phyloP scores from a whole-genome alignment of 2,888 invertebrate species.

The Diplolepis rosae region DNA sequence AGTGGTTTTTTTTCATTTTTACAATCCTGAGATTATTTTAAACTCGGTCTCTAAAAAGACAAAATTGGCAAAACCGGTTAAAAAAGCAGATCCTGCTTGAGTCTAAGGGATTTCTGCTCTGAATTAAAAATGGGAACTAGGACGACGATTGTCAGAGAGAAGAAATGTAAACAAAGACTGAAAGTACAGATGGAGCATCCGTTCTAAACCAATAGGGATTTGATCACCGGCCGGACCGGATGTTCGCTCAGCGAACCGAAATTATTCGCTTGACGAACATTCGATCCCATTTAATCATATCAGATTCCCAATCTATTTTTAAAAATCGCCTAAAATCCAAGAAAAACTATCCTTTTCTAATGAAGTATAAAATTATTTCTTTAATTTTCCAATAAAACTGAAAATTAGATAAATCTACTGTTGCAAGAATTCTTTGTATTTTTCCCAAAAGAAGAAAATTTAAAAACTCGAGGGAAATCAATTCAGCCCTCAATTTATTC shows the following conservation, averaged over 20 bases:
- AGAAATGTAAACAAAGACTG: slow-evolving; percentile 25
- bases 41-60: too few species aligned
- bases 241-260: slow-evolving; percentile 28
- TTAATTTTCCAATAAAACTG: neutral
- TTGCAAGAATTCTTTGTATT: neutral
- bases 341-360: too few species aligned
- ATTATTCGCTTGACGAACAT: slow-evolving; percentile 21
- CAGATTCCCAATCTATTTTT: too few species aligned
- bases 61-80: neutral
- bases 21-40: too few species aligned
- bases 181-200: slow-evolving; percentile 28
- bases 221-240: slow-evolving; percentile 22
- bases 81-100: neutral
- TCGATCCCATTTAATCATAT: slow-evolving; percentile 17
- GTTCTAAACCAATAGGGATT: slow-evolving; percentile 23
- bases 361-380: neutral
- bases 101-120: neutral
- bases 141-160: neutral
- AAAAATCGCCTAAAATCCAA: too few species aligned
- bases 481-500: neutral
- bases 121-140: neutral
- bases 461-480: neutral
- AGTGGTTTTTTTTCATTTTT: neutral
- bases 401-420: too few species aligned
- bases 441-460: neutral